A percentile compares a stretch with the other conserved stretches of the same genome.
These are phyloP conservation scores for Yponomeuta sedellus DNA, from an alignment of 2,888 invertebrate genomes.

Conservation along the genomic window DNA sequence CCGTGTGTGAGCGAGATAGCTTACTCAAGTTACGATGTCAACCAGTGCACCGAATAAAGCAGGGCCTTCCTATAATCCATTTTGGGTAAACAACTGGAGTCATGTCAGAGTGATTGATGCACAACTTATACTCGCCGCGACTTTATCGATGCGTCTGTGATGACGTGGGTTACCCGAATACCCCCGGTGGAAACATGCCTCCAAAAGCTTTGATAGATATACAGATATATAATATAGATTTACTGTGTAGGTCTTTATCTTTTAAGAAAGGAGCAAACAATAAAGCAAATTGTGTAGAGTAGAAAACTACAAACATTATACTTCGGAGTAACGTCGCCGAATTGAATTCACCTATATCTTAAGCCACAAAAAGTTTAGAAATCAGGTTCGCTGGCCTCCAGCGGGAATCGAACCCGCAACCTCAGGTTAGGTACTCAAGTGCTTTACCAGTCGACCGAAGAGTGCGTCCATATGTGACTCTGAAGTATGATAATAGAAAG, in stretches of 20 bases:
- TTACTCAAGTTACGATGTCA: neutral
- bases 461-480: too few relatives aligned
- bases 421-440: too few relatives aligned
- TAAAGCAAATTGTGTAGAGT: too few relatives aligned
- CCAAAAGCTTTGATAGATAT: neutral
- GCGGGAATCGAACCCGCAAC: too few relatives aligned
- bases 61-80: conserved; percentile 71
- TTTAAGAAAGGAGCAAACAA: too few relatives aligned
- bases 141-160: conserved; percentile 54
- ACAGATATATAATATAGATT: neutral
- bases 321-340: too few relatives aligned
- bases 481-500: too few relatives aligned
- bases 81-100: conserved; percentile 69
- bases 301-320: too few relatives aligned
- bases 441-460: too few relatives aligned
- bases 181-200: neutral
- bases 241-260: neutral
- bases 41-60: conserved; percentile 16
- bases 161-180: conserved; percentile 32
- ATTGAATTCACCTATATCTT: too few relatives aligned
- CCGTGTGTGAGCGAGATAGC: neutral
- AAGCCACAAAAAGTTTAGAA: too few relatives aligned
- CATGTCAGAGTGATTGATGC: conserved; percentile 73
- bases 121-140: conserved; percentile 52
- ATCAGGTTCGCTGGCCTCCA: too few relatives aligned